Conservation (phyloP, 2,113 vertebrate species). For the Maccullochella peelii region DNA sequence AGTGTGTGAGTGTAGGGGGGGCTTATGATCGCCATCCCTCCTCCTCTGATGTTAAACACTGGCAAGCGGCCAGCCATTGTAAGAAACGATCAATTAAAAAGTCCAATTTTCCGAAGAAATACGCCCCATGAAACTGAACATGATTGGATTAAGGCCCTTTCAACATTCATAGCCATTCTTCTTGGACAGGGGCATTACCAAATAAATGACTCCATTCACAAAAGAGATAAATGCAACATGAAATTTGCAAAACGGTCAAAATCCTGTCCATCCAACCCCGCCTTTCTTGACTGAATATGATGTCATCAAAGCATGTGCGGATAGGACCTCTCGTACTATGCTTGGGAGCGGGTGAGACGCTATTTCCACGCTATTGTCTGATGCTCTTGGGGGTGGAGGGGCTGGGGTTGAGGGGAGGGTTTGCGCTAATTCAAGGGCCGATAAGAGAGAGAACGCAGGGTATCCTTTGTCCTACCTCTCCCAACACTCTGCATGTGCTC, state of each 20-base stretch:
- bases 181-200: slow-evolving; percentile 51
- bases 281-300: slow-evolving; percentile 34
- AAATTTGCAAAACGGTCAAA: slow-evolving; percentile 51
- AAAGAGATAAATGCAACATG: slow-evolving; percentile 60
- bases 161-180: slow-evolving; percentile 60
- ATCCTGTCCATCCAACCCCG: slow-evolving; percentile 9
- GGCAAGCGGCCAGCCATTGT: slow-evolving; percentile 57
- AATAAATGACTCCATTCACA: slow-evolving; percentile 67
- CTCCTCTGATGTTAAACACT: slow-evolving; percentile 55
- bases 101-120: slow-evolving; percentile 65
- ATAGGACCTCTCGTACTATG: slow-evolving; percentile 28
- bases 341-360: slow-evolving; percentile 73
- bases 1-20: slow-evolving; percentile 27
- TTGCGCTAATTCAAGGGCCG: slow-evolving; percentile 81
- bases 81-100: slow-evolving; percentile 62
- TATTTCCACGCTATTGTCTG: slow-evolving; percentile 78
- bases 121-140: slow-evolving; percentile 74
- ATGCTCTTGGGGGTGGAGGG: slow-evolving; percentile 59
- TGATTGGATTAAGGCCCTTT: slow-evolving; percentile 75
- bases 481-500: slow-evolving; percentile 63
- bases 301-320: slow-evolving; percentile 63
- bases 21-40: slow-evolving; percentile 28
- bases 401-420: slow-evolving; percentile 73
- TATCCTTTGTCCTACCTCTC: slow-evolving; percentile 81
- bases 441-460: slow-evolving; percentile 77